These are phyloP conservation scores for Creontiades dilutus DNA, from an alignment of 2,888 invertebrate genomes.

Conservation along the genomic window DNA sequence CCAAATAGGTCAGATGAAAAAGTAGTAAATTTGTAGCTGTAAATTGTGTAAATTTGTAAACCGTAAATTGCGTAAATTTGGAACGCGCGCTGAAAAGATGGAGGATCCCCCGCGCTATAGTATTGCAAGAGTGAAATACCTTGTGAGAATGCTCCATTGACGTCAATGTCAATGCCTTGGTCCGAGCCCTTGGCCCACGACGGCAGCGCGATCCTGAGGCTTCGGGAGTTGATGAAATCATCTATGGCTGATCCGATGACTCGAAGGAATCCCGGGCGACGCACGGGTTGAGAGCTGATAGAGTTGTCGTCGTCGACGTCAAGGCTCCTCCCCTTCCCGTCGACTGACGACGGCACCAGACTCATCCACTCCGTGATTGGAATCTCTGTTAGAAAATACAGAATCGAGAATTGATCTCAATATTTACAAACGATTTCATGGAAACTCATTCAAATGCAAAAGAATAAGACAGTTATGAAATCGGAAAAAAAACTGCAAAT, in stretches of 20 bases:
- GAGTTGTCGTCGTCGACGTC: constrained; percentile 24
- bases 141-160: constrained; percentile 48
- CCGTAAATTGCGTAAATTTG: too few species aligned
- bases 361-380: constrained; percentile 71
- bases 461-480: too few species aligned
- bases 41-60: too few species aligned
- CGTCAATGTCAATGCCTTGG: constrained; percentile 62
- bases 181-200: constrained; percentile 63
- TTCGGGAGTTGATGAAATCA: constrained; percentile 70
- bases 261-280: constrained; percentile 49
- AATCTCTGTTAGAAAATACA: constrained; percentile 52
- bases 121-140: neutral
- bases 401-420: too few species aligned
- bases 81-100: too few species aligned
- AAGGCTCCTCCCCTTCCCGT: neutral
- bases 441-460: too few species aligned
- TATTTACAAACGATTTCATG: too few species aligned
- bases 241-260: constrained; percentile 61
- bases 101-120: too few species aligned
- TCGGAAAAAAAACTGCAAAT: too few species aligned
- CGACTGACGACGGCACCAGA: constrained; percentile 61
- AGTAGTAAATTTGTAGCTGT: too few species aligned
- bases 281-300: neutral
- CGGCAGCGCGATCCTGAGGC: constrained; percentile 66
- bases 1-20: too few species aligned